Evolutionary conservation across 2,113 vertebrate species (phyloP), one percentile per base, ranked within the genome.

Genomic region (Catagonus wagneri): DNA sequence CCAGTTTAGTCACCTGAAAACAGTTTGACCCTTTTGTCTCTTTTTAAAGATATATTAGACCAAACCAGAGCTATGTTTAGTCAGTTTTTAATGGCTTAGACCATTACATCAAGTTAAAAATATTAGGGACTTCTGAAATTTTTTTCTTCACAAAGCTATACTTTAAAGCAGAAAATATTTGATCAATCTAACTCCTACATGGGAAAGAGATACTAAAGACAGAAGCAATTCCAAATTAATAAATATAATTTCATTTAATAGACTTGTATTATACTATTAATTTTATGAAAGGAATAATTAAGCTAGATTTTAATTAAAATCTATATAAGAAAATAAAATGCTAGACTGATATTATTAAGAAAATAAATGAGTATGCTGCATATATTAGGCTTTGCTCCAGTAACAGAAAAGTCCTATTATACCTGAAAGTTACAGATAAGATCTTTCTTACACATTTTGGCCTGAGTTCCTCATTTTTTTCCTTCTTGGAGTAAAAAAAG

Each of bases 31-130:
- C 3, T 78, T 63, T 58, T 68, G 0, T 75, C 20, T 85, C 13
- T 83, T 56, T 90, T 79, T 78, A 83, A 80, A 69, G 72, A 81
- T 58, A 63, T 87, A 27, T 69, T 83, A 95, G 22, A 63, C 19
- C 63, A 95, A 8, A 66, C 9, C 7, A 39, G 25, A 90, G 22
- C 7, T n/a, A 50, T 74, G 6, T 85, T 93, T 61, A 13, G 8
- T 69, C 60, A 36, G 32, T 2, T 34, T 88, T 39, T 78, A 71
- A 56, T 65, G 36, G 7, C 5, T 83, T 10, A 80, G 19, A 44
- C 85, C 85, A n/a, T 15, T 36, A 11, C 8, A 71, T 16, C 7
- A 20, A 60, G 23, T 39, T 93, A n/a, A 29, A 20, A 74, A 75
- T 23, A 69, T 17, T 65, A 36, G 6, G 14, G 0, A 76, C 11